Evolutionary conservation across 2,888 invertebrate species (phyloP), one percentile per base, ranked within the genome.

Genomic region (Chaitophorus viminalis): DNA sequence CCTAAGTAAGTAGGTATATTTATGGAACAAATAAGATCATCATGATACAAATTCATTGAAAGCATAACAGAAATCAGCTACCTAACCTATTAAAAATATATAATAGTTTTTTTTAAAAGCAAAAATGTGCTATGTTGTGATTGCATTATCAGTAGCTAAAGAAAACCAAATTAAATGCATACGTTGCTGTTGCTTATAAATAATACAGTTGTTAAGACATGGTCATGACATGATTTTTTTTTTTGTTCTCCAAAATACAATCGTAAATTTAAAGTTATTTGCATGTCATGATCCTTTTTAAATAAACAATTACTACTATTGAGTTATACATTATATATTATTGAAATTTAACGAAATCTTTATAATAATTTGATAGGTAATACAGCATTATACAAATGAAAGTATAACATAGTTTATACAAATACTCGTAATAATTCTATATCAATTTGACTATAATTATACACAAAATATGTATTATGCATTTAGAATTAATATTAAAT

Each of bases 221-320:
- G 77, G 84, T 77, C 76, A 85, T 85, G 77, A 77, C 84, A 85
- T 77, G 52, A 68, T 77, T 77, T 77, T 83, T 70, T 29, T 74
- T 84, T 68, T 85, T 85, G 65, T 52, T 31, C n/a, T 68, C 9
- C 68, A 33, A 68, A 85, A 68, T 33, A 85, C 52, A 77, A 85
- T 85, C 29, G 76, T 68, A 77, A 77, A 68, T 18, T 77, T 85
- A 85, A 85, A 77, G 84, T 85, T 85, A 85, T 85, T 77, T 52
- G 33, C 68, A 6, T n/a, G 76, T 77, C 52, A 70, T 52, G 68
- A 77, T 68, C 33, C 68, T 31, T 74, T 68, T 52, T 85, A 68
- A 68, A 85, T 68, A 85, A 77, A 85, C 52, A 84, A 77, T 77
- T 52, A 77, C 17, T 70, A 54, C 54, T 74, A 83, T 74, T 74